phyloP scores from a whole-genome alignment of 1,140 invertebrate genomes.

The Cherax quadricarinatus region DNA sequence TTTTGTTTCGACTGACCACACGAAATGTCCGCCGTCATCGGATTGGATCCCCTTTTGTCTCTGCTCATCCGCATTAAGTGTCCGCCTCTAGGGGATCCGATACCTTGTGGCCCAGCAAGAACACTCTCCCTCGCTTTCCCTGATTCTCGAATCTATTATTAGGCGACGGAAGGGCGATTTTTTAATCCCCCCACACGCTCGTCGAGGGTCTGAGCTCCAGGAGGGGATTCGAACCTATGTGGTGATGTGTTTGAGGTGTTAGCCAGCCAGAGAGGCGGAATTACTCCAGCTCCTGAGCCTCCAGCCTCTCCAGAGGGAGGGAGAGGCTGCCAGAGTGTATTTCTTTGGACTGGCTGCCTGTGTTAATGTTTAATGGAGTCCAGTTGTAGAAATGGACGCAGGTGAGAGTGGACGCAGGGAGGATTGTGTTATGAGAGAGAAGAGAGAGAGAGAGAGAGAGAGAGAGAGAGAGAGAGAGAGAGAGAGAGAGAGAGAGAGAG shows the following conservation, averaged over 20 bases:
- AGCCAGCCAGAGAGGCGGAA: background rate
- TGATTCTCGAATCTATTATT: constrained; percentile 35
- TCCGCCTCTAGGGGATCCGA: constrained; percentile 64
- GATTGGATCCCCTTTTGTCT: constrained; percentile 71
- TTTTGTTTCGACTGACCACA: constrained; percentile 73
- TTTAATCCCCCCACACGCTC: background rate
- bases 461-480: background rate
- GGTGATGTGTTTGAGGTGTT: background rate
- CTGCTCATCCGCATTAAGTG: constrained; percentile 72
- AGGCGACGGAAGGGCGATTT: constrained; percentile 42
- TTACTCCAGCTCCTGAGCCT: background rate
- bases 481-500: background rate
- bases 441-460: background rate
- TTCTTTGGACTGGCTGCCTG: constrained; percentile 18
- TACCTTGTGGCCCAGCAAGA: constrained; percentile 29
- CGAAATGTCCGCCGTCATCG: constrained; percentile 71
- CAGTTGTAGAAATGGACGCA: constrained; percentile 66
- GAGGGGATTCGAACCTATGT: constrained; percentile 6
- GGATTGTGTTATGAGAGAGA: constrained; percentile 3
- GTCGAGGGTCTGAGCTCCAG: too few relatives aligned
- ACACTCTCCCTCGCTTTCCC: background rate
- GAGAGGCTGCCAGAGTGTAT: background rate
- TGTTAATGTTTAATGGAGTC: constrained; percentile 60
- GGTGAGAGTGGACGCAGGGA: constrained; percentile 40
- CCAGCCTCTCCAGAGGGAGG: constrained; percentile 27